A percentile compares a stretch with the other conserved stretches of the same genome.
Evolutionary conservation across 1,140 invertebrate species (phyloP).

Genomic region (Drosophila simulans): DNA sequence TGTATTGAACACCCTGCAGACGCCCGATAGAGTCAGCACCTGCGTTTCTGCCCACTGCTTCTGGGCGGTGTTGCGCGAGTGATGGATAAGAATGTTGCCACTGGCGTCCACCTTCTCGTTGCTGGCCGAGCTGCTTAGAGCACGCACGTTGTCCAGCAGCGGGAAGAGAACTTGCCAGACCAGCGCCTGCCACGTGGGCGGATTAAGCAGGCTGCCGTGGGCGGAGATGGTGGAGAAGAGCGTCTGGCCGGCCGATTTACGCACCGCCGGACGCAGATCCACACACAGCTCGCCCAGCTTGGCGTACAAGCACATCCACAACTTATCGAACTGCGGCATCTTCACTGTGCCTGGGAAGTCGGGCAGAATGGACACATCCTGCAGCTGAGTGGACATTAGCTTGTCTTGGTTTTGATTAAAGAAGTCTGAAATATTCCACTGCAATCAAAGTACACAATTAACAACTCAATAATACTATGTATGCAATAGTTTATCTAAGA

Average conservation of each 20-base stretch:
- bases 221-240: constrained; percentile 98
- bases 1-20: constrained; percentile 93
- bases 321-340: constrained; percentile 95
- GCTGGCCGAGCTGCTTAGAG: constrained; percentile 95
- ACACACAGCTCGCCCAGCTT: constrained; percentile 96
- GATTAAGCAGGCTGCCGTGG: constrained; percentile 94
- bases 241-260: constrained; percentile 99
- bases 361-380: constrained; percentile 90
- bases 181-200: constrained; percentile 95
- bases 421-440: constrained; percentile 99
- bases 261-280: constrained; percentile 96
- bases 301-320: constrained; percentile 98
- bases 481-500: neutral
- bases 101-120: constrained; percentile 96
- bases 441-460: neutral
- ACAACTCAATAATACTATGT: constrained; percentile 36
- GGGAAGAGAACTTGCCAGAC: constrained; percentile 98
- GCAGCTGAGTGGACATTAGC: constrained; percentile 89
- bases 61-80: constrained; percentile 98
- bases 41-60: constrained; percentile 99
- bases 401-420: constrained; percentile 97
- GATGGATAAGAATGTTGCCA: constrained; percentile 98
- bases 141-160: constrained; percentile 95
- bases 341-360: constrained; percentile 93
- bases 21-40: constrained; percentile 88